These are phyloP conservation scores for Babylonia areolata DNA, from an alignment of 1,140 invertebrate genomes.

Conservation along the genomic window DNA sequence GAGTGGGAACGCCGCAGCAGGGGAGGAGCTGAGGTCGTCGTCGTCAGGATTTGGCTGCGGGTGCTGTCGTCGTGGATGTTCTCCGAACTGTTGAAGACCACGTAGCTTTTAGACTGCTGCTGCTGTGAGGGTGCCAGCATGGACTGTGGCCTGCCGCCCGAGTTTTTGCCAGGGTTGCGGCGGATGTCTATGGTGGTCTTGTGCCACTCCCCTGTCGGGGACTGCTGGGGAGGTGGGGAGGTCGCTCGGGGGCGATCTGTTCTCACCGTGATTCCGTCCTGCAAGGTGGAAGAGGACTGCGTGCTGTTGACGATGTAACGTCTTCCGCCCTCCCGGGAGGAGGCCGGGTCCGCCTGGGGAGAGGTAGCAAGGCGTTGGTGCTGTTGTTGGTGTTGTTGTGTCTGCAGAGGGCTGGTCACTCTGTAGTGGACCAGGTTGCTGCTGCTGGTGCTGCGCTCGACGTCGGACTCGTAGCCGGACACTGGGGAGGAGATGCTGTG, in stretches of 20 bases:
- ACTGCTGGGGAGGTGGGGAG: slow-evolving; percentile 6
- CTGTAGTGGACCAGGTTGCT: background rate
- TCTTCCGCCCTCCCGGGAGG: background rate
- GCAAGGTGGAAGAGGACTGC: background rate
- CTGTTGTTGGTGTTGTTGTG: no score
- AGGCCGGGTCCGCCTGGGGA: background rate
- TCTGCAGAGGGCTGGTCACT: background rate
- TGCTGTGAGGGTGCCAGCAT: slow-evolving; percentile 8
- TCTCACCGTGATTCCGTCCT: background rate
- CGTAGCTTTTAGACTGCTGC: slow-evolving; percentile 24
- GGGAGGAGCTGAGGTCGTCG: background rate
- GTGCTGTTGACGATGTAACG: slow-evolving; percentile 31
- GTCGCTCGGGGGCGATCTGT: background rate
- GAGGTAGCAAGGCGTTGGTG: background rate
- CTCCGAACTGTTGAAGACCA: slow-evolving; percentile 35
- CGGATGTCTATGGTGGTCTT: slow-evolving; percentile 33
- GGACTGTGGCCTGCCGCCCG: no score
- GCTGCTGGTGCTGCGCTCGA: background rate
- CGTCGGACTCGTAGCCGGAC: slow-evolving; percentile 27
- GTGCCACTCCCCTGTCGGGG: slow-evolving; percentile 22
- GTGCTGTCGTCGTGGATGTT: background rate
- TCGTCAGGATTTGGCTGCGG: no score
- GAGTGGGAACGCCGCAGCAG: slow-evolving; percentile 22
- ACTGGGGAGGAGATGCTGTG: slow-evolving; percentile 21
- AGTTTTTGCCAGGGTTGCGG: background rate